Base-by-base conservation (phyloP, 1,140 invertebrate species). In the Uloborus diversus region DNA sequence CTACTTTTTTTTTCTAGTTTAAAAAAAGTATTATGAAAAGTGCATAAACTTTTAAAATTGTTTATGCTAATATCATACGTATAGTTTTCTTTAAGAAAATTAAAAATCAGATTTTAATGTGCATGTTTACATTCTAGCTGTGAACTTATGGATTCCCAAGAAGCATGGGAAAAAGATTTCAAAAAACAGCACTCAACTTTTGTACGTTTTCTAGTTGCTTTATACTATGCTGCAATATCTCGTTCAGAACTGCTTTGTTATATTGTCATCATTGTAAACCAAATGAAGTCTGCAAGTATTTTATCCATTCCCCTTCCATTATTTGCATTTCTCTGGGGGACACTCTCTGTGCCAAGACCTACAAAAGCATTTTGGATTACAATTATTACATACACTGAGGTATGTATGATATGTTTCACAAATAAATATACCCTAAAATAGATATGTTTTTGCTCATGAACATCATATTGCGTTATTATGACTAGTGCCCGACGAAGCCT, bases 331-430 rank as follows among this genome's bases (percentile, higher is more conserved):
- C 89, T 99, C 2, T 99, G 98, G 98, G 98, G 97, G 13, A 96
- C 96, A n/a, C 86, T 99, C 0, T 96, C 95, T 0, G 93, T 98
- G 82, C 98, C 98, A 0, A 88, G 98, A 80, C 98, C 98, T 0
- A 94, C 96, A 0, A 99, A 99, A 88, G 96, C 93, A 0, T 99
- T 99, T 86, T 99, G 97, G 97, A 93, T 99, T 70, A 95, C 95
- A 0, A 89, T 98, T 53, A 99, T 99, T 82, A 96, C 96, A 1
- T 99, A 99, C 83, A 98, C 96, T 1, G 96, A 99, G 91, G 94
- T 96, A 35, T 37, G 30, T 37, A 4, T n/a, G n/a, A n/a, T n/a
- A n/a, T n/a, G n/a, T n/a, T n/a, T n/a, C n/a, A n/a, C n/a, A n/a
- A n/a, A n/a, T n/a, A n/a, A n/a, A n/a, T n/a, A n/a, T n/a, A n/a